These are phyloP conservation scores for Otis tarda DNA, from an alignment of 2,113 vertebrate species.

Conservation along the genomic window DNA sequence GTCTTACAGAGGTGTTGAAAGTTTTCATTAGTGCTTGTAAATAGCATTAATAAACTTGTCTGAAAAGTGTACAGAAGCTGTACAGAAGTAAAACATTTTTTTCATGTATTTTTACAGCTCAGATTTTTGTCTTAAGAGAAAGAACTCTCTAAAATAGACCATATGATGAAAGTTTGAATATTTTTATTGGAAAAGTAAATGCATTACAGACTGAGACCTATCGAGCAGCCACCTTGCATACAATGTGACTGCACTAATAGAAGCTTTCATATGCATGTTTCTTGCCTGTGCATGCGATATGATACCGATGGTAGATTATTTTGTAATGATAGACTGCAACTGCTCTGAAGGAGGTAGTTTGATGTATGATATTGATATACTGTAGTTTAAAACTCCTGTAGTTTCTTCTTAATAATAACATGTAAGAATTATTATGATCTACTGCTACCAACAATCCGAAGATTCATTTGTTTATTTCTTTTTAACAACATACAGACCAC, in stretches of 20 bases:
- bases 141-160: not conserved
- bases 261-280: not conserved
- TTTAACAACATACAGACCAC: not conserved
- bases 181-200: not conserved
- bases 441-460: not conserved
- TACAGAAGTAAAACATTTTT: not conserved
- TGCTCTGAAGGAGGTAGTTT: constrained; percentile 50
- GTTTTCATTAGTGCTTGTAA: not conserved
- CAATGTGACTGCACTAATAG: not conserved
- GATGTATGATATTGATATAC: constrained; percentile 52
- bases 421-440: not conserved
- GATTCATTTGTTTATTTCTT: not conserved
- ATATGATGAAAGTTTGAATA: not conserved
- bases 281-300: not conserved
- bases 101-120: not conserved
- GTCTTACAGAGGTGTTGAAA: not conserved
- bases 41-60: not conserved
- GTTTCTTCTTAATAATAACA: not conserved
- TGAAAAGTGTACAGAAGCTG: not conserved
- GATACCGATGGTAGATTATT: constrained; percentile 55
- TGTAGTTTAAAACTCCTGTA: constrained; percentile 34
- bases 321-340: constrained; percentile 54
- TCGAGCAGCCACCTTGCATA: not conserved
- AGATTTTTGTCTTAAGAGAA: not conserved
- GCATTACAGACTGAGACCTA: not conserved